Conservation (phyloP, 2,888 invertebrate genomes). For the Beris morrisii region DNA sequence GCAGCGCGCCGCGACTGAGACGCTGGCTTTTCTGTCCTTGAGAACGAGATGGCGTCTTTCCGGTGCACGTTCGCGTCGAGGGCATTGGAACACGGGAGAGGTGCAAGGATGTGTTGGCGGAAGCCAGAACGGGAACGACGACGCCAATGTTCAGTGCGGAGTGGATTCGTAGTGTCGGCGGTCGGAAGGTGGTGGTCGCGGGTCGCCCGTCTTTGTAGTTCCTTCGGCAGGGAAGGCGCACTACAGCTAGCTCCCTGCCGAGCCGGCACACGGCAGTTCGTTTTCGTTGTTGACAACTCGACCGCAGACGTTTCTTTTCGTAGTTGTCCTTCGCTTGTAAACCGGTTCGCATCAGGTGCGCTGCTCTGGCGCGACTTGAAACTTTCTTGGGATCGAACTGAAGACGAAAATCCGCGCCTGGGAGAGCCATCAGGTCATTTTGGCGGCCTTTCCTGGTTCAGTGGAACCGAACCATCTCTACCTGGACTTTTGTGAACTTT, state of each 20-base stretch:
- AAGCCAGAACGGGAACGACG: conserved; percentile 1
- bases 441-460: too few relatives aligned
- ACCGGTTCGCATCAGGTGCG: conserved; percentile 37
- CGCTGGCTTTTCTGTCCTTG: conserved; percentile 8
- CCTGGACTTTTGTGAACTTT: background rate
- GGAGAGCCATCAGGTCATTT: too few relatives aligned
- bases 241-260: conserved; percentile 9
- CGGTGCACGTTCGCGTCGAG: conserved; percentile 1
- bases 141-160: conserved; percentile 15
- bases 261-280: conserved; percentile 13
- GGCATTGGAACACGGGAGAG: background rate
- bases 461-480: background rate
- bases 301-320: conserved; percentile 7
- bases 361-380: background rate
- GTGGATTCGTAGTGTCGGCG: conserved; percentile 4
- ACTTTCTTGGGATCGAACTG: too few relatives aligned
- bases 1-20: conserved; percentile 1
- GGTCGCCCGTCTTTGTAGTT: too few relatives aligned
- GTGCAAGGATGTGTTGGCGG: background rate
- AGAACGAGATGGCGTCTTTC: conserved; percentile 26
- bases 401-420: too few relatives aligned
- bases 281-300: conserved; percentile 19
- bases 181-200: background rate
- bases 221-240: too few relatives aligned
- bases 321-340: conserved; percentile 37